Conservation (phyloP, 2,113 vertebrate species). For the Cephalophus harveyi region DNA sequence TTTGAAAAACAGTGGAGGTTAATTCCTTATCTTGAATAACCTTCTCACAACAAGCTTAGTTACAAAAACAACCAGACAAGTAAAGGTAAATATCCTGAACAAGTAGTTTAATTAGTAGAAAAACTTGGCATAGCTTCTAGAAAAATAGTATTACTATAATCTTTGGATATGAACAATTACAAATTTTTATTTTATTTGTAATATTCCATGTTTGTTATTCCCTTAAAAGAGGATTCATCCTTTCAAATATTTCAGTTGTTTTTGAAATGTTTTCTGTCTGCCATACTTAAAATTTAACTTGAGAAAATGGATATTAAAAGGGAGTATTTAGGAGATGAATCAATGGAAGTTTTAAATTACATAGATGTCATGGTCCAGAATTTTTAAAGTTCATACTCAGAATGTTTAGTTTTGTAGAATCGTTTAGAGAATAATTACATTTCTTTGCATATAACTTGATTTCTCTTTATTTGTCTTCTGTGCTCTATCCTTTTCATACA, state of each 20-base stretch:
- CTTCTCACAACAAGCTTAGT: background rate
- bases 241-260: background rate
- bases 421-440: background rate
- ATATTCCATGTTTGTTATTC: background rate
- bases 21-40: background rate
- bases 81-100: background rate
- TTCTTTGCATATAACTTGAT: background rate
- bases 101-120: background rate
- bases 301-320: background rate
- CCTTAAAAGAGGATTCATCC: background rate
- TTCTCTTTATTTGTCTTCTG: background rate
- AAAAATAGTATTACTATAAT: background rate
- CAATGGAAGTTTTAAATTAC: background rate
- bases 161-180: background rate
- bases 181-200: background rate
- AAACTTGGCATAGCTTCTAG: background rate
- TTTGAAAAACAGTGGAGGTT: background rate
- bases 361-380: background rate
- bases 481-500: background rate
- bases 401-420: background rate
- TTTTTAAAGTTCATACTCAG: background rate
- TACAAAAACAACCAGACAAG: background rate
- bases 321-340: background rate
- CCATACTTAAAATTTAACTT: background rate
- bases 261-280: background rate